Percentiles rank a stretch among this genome's conserved stretches.
Evolutionary conservation across 2,797 vertebrate species (phyloP).

Genomic region (Oreortyx pictus): DNA sequence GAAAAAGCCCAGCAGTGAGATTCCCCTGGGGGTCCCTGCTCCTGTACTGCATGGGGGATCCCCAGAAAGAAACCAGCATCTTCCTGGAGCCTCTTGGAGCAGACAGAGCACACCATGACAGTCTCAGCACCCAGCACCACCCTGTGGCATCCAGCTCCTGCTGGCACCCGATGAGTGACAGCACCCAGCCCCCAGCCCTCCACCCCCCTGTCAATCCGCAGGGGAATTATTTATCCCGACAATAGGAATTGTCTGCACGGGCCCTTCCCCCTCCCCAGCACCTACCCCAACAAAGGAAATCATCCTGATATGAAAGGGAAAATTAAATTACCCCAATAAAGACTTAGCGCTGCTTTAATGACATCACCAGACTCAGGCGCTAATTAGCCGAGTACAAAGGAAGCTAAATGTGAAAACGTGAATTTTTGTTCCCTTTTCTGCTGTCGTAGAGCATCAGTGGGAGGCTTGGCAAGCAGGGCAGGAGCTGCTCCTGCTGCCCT

Average conservation of each 20-base stretch:
- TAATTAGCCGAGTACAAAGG: slow-evolving; percentile 77
- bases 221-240: slow-evolving; percentile 74
- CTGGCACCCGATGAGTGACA: slow-evolving; percentile 33
- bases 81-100: fast-evolving
- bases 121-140: neutral
- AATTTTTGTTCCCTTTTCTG: slow-evolving; percentile 64
- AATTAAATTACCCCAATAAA: slow-evolving; percentile 79
- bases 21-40: neutral
- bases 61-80: neutral
- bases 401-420: slow-evolving; percentile 77
- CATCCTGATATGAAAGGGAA: slow-evolving; percentile 78
- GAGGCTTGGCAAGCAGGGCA: slow-evolving; percentile 32
- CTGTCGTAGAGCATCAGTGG: slow-evolving; percentile 38
- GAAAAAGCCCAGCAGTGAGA: neutral
- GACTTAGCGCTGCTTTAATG: slow-evolving; percentile 76
- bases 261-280: slow-evolving; percentile 52
- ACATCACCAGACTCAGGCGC: slow-evolving; percentile 76
- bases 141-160: neutral
- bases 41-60: too few relatives aligned
- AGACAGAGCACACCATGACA: neutral
- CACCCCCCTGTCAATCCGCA: slow-evolving; percentile 57
- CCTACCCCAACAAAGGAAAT: slow-evolving; percentile 77
- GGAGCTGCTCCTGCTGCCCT: slow-evolving; percentile 4
- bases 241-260: slow-evolving; percentile 67
- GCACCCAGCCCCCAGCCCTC: slow-evolving; percentile 44